Conservation (phyloP, 2,888 invertebrate species). For the Ornithoptera alexandrae region DNA sequence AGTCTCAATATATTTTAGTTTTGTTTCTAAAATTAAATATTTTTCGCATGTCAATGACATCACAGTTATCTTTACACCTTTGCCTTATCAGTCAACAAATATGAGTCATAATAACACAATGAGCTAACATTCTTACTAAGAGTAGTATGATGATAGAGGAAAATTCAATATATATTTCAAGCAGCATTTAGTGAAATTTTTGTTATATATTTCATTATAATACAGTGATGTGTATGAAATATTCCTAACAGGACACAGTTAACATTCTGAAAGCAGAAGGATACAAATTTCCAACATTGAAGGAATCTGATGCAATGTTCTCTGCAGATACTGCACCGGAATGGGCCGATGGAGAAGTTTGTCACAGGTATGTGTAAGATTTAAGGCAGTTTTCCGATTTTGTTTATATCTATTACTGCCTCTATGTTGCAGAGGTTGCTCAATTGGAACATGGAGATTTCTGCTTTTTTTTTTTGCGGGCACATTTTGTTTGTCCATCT, state of each 20-base stretch:
- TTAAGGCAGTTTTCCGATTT: neutral
- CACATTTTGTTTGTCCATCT: too few relatives aligned
- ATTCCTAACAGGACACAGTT: constrained; percentile 88
- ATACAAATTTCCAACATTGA: constrained; percentile 91
- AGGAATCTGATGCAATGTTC: constrained; percentile 99
- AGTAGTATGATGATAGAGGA: neutral
- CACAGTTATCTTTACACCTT: constrained; percentile 22
- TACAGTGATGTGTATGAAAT: constrained; percentile 10
- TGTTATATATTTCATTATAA: neutral
- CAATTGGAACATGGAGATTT: too few relatives aligned
- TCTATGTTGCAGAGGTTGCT: too few relatives aligned
- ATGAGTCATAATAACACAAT: constrained; percentile 30
- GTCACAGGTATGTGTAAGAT: constrained; percentile 82
- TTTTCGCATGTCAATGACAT: constrained; percentile 4
- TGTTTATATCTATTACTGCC: too few relatives aligned
- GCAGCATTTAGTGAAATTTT: neutral
- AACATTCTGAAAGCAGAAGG: constrained; percentile 97
- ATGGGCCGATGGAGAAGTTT: constrained; percentile 97
- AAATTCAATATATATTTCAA: neutral
- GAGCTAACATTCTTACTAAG: neutral
- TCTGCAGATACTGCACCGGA: constrained; percentile 97
- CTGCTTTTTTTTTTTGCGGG: too few relatives aligned
- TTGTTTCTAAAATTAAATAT: too few relatives aligned
- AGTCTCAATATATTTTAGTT: too few relatives aligned
- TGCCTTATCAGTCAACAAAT: constrained; percentile 30